Evolutionary conservation across 1,140 invertebrate genomes (phyloP).

Genomic region (Dendrolimus kikuchii): DNA sequence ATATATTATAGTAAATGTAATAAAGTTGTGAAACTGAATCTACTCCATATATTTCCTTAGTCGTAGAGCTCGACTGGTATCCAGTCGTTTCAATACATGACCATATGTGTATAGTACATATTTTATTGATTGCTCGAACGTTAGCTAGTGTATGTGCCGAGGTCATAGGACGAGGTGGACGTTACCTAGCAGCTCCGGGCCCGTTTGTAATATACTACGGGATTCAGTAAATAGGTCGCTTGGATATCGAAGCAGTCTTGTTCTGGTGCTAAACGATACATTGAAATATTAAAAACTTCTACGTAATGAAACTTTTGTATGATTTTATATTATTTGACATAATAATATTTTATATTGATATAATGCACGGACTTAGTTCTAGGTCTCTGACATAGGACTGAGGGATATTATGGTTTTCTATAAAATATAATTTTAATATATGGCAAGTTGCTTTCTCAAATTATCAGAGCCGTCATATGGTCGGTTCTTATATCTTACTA

Average conservation of each 20-base stretch:
- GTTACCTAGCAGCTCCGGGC: constrained; percentile 20
- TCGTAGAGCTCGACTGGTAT: neutral
- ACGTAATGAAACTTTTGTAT: neutral
- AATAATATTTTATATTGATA: neutral
- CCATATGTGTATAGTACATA: constrained; percentile 27
- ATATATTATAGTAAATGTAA: too few species aligned
- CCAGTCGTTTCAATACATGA: too few species aligned
- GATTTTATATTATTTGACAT: neutral
- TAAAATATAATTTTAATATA: too few species aligned
- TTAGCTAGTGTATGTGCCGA: constrained; percentile 29
- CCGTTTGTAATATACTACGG: constrained; percentile 20
- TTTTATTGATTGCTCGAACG: constrained; percentile 55
- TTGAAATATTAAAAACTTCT: neutral
- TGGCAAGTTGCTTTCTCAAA: too few species aligned
- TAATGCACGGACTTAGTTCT: neutral
- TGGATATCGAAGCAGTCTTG: constrained; percentile 11
- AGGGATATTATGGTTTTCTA: too few species aligned
- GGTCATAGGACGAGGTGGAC: constrained; percentile 24
- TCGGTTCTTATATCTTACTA: too few species aligned
- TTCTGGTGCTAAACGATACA: neutral
- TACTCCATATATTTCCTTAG: constrained; percentile 26
- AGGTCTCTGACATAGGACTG: too few species aligned
- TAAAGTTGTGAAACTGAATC: neutral
- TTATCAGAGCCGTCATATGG: too few species aligned
- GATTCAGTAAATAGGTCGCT: constrained; percentile 26